Evolutionary conservation across 1,140 invertebrate species (phyloP).

Genomic region (Calosoma granatense): DNA sequence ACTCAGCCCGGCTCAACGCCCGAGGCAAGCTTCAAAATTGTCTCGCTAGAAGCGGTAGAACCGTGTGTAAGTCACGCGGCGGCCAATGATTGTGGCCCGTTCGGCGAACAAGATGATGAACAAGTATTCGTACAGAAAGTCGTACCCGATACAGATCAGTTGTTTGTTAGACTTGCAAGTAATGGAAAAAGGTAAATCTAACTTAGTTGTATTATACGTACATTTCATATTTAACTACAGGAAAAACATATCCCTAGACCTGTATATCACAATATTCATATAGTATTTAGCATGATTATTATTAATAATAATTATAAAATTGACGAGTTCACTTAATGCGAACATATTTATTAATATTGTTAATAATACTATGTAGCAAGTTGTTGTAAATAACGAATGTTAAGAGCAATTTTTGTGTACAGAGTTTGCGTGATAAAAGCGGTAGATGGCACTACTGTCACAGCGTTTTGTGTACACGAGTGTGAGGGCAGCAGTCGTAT

Average conservation of each 20-base stretch:
- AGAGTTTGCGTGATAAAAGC: slow-evolving; percentile 93
- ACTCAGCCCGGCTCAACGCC: slow-evolving; percentile 96
- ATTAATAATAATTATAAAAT: too few relatives aligned
- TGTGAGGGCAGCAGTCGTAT: slow-evolving; percentile 90
- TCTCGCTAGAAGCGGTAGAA: slow-evolving; percentile 79
- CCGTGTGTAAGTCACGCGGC: slow-evolving; percentile 62
- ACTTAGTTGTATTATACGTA: too few relatives aligned
- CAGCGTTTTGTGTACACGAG: slow-evolving; percentile 93
- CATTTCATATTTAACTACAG: too few relatives aligned
- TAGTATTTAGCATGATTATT: too few relatives aligned
- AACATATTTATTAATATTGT: not conserved
- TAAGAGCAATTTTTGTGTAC: slow-evolving; percentile 24
- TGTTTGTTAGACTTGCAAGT: slow-evolving; percentile 89
- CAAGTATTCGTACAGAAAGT: slow-evolving; percentile 98
- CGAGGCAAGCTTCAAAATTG: slow-evolving; percentile 91
- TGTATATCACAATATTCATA: too few relatives aligned
- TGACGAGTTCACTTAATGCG: slow-evolving; percentile 2
- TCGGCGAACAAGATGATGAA: slow-evolving; percentile 94
- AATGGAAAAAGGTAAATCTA: slow-evolving; percentile 78
- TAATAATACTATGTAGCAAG: not conserved
- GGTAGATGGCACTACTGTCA: slow-evolving; percentile 89
- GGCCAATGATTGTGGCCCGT: slow-evolving; percentile 83
- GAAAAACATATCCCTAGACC: too few relatives aligned
- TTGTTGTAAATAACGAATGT: not conserved
- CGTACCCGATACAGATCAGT: slow-evolving; percentile 88